Evolutionary conservation across 2,888 invertebrate genomes (phyloP).

Genomic region (Exephanes ischioxanthus): DNA sequence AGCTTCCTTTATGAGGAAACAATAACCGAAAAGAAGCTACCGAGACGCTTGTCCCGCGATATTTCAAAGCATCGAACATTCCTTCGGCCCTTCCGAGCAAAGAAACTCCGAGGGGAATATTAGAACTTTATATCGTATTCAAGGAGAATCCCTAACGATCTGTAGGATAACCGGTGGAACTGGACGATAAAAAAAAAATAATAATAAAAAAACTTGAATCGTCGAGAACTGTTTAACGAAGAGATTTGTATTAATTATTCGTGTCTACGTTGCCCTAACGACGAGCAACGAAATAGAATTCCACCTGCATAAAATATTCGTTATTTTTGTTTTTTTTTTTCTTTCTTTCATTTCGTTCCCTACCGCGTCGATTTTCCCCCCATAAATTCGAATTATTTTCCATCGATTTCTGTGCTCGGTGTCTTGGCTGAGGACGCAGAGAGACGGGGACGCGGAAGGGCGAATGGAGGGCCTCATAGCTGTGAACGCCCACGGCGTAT

Average conservation of each 20-base stretch:
- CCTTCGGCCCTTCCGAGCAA: not conserved
- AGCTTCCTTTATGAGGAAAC: no score
- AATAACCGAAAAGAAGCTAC: not conserved
- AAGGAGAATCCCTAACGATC: constrained; percentile 3
- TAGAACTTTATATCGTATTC: constrained; percentile 15
- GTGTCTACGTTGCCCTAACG: constrained; percentile 41
- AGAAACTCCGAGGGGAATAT: not conserved
- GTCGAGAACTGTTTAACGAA: constrained; percentile 40
- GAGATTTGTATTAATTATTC: constrained; percentile 46
- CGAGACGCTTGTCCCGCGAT: not conserved
- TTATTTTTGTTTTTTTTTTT: constrained; percentile 26
- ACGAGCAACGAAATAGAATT: constrained; percentile 24
- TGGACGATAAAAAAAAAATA: not conserved
- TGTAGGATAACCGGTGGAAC: not conserved
- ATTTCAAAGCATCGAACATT: constrained; percentile 36
- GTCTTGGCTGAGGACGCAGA: not conserved
- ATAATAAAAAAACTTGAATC: not conserved
- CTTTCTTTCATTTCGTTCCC: not conserved
- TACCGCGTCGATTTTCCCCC: constrained; percentile 1
- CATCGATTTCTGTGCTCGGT: constrained; percentile 41
- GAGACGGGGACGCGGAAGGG: not conserved
- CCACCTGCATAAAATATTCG: constrained; percentile 13
- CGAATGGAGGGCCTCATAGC: constrained; percentile 2
- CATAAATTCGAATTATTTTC: constrained; percentile 55
- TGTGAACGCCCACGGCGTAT: constrained; percentile 49